Evolutionary conservation across 2,113 vertebrate species (phyloP).

Genomic region (Oenanthe oenanthe): DNA sequence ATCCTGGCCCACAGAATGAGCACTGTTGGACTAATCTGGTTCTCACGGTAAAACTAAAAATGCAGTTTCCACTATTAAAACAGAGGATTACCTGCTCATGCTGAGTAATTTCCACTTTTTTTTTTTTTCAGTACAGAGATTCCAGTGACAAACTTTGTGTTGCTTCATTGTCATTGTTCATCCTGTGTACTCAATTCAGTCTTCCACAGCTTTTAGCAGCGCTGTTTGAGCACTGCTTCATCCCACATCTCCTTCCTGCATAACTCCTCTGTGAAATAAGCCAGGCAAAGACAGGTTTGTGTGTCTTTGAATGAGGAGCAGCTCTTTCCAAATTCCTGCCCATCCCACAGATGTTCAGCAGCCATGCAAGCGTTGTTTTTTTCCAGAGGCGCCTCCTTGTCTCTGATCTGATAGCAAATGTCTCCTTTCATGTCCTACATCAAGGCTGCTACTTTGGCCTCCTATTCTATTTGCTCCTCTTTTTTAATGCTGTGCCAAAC

Average conservation of each 20-base stretch:
- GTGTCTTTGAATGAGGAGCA: background rate
- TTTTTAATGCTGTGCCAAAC: conserved; percentile 19
- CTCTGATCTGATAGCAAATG: conserved; percentile 56
- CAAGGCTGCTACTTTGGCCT: conserved; percentile 50
- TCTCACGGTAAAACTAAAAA: background rate
- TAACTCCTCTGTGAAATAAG: background rate
- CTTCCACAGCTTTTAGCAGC: conserved; percentile 2
- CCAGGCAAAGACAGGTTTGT: background rate
- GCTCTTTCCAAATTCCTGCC: background rate
- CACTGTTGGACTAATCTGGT: background rate
- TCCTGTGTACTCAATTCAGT: background rate
- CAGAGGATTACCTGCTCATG: background rate
- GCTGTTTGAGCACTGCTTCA: background rate
- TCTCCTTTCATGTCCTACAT: conserved; percentile 53
- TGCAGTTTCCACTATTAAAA: background rate
- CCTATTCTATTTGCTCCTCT: conserved; percentile 34
- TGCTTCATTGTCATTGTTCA: background rate
- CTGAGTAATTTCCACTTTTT: background rate
- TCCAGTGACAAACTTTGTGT: background rate
- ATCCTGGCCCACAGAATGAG: background rate
- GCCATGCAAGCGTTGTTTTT: background rate
- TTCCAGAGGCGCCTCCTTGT: background rate
- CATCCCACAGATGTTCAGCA: background rate
- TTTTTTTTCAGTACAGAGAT: background rate
- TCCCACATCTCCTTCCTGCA: background rate